phyloP scores from a whole-genome alignment of 2,888 invertebrate genomes.

The Limnephilus rhombicus region DNA sequence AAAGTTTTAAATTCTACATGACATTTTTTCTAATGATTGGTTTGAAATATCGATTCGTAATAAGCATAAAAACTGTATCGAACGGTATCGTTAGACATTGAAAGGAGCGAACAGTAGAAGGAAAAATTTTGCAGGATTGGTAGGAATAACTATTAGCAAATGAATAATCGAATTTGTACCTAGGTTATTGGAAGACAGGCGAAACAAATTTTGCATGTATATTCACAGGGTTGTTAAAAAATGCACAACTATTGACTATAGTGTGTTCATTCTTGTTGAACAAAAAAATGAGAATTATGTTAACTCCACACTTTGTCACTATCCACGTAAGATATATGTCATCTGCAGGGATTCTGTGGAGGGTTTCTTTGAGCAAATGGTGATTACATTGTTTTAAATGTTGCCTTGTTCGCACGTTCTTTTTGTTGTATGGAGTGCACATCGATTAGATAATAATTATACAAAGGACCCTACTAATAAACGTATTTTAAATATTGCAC shows the following conservation, averaged over 20 bases:
- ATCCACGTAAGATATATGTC: too few species aligned
- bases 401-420: too few species aligned
- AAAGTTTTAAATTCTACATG: background rate
- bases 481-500: too few species aligned
- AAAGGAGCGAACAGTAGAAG: background rate
- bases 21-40: slow-evolving; percentile 7
- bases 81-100: background rate
- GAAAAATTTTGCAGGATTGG: background rate
- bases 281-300: too few species aligned
- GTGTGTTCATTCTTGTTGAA: background rate
- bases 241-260: background rate
- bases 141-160: slow-evolving; percentile 21
- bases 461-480: too few species aligned
- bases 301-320: too few species aligned
- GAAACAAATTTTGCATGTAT: slow-evolving; percentile 4
- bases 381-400: too few species aligned
- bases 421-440: too few species aligned
- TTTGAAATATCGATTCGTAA: slow-evolving; percentile 30
- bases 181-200: slow-evolving; percentile 29
- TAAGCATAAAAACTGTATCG: slow-evolving; percentile 24
- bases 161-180: slow-evolving; percentile 2
- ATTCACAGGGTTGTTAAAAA: background rate
- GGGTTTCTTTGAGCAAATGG: too few species aligned
- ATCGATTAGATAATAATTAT: too few species aligned
- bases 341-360: too few species aligned